Evolutionary conservation across 2,797 vertebrate genomes (phyloP).

Genomic region (Danionella dracula): DNA sequence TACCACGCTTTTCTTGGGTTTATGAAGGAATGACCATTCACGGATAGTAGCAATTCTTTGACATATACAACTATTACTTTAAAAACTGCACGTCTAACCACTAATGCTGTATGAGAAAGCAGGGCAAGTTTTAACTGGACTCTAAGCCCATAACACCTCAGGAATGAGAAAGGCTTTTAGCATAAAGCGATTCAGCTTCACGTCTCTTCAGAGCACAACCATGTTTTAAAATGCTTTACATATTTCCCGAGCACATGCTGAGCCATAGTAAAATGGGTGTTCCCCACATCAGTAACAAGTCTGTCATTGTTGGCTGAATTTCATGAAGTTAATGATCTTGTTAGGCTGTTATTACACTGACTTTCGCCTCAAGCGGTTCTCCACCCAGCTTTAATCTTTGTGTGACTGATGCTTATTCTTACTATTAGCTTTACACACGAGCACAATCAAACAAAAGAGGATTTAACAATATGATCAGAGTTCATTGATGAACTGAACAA

Average conservation of each 20-base stretch:
- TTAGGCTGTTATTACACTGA: constrained; percentile 56
- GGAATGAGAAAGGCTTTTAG: constrained; percentile 50
- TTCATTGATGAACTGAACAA: not conserved
- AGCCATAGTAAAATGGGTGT: constrained; percentile 45
- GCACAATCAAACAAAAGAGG: constrained; percentile 28
- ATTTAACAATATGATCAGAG: constrained; percentile 24
- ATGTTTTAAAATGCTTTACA: not conserved
- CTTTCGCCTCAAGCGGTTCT: constrained; percentile 44
- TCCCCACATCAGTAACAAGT: constrained; percentile 35
- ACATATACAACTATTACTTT: not conserved
- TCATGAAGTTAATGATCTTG: constrained; percentile 48
- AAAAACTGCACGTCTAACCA: no score
- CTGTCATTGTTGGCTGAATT: constrained; percentile 41
- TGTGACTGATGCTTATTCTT: no score
- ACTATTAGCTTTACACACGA: no score
- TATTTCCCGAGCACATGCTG: constrained; percentile 20
- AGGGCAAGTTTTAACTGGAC: constrained; percentile 60
- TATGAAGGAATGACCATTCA: not conserved
- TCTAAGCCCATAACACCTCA: constrained; percentile 29
- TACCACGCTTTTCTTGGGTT: not conserved
- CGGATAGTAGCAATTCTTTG: not conserved
- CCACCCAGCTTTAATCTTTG: constrained; percentile 41
- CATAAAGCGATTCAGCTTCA: not conserved
- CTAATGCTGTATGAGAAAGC: not conserved
- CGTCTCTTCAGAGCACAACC: not conserved